Evolutionary conservation across 1,140 invertebrate species (phyloP).

Genomic region (Mactra quadrangularis): DNA sequence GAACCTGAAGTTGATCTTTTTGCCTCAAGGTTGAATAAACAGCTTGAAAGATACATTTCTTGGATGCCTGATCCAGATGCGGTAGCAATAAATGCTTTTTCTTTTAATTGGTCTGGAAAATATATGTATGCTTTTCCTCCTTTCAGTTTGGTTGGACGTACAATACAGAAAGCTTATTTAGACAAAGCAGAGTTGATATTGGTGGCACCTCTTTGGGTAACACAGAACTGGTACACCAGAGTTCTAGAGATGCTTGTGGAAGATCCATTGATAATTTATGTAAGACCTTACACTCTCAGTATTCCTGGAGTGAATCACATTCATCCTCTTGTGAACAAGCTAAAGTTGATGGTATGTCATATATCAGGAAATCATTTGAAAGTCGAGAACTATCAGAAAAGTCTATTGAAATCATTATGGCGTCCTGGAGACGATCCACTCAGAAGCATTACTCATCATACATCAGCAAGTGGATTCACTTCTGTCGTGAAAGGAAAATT

Average conservation of each 20-base stretch:
- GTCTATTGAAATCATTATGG: constrained; percentile 50
- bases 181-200: not conserved
- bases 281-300: not conserved
- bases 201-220: constrained; percentile 29
- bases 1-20: constrained; percentile 50
- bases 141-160: constrained; percentile 34
- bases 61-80: constrained; percentile 61
- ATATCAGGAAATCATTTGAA: constrained; percentile 56
- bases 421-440: constrained; percentile 47
- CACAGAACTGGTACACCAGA: constrained; percentile 28
- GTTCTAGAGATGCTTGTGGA: constrained; percentile 26
- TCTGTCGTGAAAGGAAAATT: constrained; percentile 45
- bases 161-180: not conserved
- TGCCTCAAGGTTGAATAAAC: constrained; percentile 57
- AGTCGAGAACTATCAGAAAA: constrained; percentile 29
- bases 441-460: constrained; percentile 58
- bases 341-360: constrained; percentile 56
- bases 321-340: constrained; percentile 38
- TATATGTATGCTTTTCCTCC: constrained; percentile 60
- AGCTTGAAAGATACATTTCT: constrained; percentile 53
- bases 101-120: constrained; percentile 33
- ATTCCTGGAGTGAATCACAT: constrained; percentile 13
- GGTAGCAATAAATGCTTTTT: constrained; percentile 59
- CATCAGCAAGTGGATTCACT: constrained; percentile 59
- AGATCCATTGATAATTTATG: constrained; percentile 22